Base-by-base conservation (phyloP, 2,113 vertebrate species). In the Oncorhynchus mykiss region DNA sequence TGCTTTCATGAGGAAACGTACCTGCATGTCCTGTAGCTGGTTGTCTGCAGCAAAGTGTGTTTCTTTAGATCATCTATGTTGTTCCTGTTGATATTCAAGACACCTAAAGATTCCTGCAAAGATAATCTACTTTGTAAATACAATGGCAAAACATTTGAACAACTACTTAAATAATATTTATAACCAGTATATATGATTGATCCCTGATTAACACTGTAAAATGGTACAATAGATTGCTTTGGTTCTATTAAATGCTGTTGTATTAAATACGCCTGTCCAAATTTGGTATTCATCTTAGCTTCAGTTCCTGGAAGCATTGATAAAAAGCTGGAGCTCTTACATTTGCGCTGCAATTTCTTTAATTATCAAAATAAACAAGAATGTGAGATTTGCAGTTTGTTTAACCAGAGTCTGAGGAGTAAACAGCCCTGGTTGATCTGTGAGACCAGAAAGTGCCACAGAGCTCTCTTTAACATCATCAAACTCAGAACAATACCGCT, bases 51-150 rank as follows among this genome's bases (percentile, higher is more conserved):
- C 96, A 87, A 86, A 95, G 93, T 70, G 88, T 92, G 91, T 72
- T 95, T 95, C 86, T 90, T 92, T 78, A 99, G 88, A 83, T 95
- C 95, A 91, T 98, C 95, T 70, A 98, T 94, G 84, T 95, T 95
- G 86, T 98, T 99, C 85, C 95, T 96, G 85, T 91, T 96, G 86
- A 99, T 94, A 89, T 98, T 98, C 88, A 99, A 84, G 82, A 97
- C 91, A 87, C 87, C 92, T 73, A 99, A 93, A 51, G 95, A 96
- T 77, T 92, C 94, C 97, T 98, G 90, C 25, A 88, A 79, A 77
- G 31, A 90, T 48, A 90, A 83, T 45, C 9, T 45, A 9, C 39
- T 45, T 45, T 45, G 39, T 45, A 12, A 3, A 12, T 45, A 45
- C 39, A 45, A 45, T 45, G 39, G 11, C 51, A 24, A 74, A 70